Conservation (phyloP, 2,113 vertebrate species). For the Sebastes fasciatus region DNA sequence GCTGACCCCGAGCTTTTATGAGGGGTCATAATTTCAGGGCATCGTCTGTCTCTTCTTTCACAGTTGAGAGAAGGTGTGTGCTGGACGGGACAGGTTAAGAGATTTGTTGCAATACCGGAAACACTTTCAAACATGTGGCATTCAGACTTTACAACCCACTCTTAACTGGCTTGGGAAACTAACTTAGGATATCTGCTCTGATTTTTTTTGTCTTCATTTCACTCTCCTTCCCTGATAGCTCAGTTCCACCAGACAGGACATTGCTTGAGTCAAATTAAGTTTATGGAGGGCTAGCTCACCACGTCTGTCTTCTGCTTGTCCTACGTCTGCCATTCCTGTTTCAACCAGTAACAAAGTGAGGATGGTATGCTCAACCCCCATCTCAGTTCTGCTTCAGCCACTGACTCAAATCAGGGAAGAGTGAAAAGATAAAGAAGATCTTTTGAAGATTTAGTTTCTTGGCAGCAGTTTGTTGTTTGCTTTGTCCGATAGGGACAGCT, state of each 20-base stretch:
- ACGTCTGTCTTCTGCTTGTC: conserved; percentile 4
- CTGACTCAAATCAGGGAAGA: not conserved
- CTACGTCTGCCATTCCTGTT: not conserved
- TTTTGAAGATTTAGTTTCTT: conserved; percentile 5
- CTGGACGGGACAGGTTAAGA: conserved; percentile 21
- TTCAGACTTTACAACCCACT: conserved; percentile 37
- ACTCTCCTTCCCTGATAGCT: not conserved
- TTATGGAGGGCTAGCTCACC: conserved; percentile 14
- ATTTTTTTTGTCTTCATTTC: not conserved
- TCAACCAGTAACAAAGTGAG: not conserved
- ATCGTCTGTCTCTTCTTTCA: conserved; percentile 24
- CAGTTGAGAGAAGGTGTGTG: conserved; percentile 6
- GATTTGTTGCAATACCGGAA: conserved; percentile 21
- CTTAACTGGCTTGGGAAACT: conserved; percentile 17
- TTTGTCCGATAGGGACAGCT: not conserved
- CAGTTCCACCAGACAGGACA: conserved; percentile 20
- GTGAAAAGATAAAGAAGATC: not conserved
- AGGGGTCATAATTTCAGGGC: conserved; percentile 28
- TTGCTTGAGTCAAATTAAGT: conserved; percentile 37
- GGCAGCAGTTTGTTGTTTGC: not conserved
- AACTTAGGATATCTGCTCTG: conserved; percentile 16
- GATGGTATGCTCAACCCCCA: not conserved
- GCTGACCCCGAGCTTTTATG: conserved; percentile 46
- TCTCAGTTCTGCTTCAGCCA: conserved; percentile 2
- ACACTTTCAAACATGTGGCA: conserved; percentile 37